These are phyloP conservation scores for Dryoscopus gambensis DNA, from an alignment of 2,113 vertebrate genomes.

Conservation along the genomic window DNA sequence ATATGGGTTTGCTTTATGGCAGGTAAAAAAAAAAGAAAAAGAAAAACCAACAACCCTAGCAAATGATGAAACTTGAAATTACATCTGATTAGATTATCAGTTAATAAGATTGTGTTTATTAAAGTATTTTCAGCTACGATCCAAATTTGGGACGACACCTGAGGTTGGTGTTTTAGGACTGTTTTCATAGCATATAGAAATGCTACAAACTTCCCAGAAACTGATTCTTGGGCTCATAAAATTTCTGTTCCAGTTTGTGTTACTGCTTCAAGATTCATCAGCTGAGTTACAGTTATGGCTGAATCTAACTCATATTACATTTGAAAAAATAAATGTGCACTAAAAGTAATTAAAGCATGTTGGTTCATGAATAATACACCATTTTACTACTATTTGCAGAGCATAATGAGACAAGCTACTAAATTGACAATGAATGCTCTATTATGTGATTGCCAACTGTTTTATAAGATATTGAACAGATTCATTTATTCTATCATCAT, in stretches of 20 bases:
- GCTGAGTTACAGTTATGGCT: slow-evolving; percentile 46
- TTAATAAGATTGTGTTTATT: slow-evolving; percentile 46
- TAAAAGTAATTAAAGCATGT: slow-evolving; percentile 75
- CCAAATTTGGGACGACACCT: neutral
- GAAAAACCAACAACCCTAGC: neutral
- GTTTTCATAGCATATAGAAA: neutral
- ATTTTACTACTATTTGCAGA: slow-evolving; percentile 72
- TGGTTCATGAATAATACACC: slow-evolving; percentile 78
- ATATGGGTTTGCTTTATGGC: slow-evolving; percentile 17
- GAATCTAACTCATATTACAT: slow-evolving; percentile 57
- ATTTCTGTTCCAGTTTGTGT: neutral
- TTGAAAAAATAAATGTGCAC: slow-evolving; percentile 72
- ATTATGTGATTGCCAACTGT: slow-evolving; percentile 78
- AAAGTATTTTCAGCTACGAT: neutral
- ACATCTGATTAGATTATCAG: slow-evolving; percentile 3
- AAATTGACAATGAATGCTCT: slow-evolving; percentile 70
- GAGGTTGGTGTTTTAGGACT: neutral
- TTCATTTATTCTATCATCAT: slow-evolving; percentile 73
- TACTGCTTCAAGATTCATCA: slow-evolving; percentile 24
- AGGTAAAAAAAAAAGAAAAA: neutral
- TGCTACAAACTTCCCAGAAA: neutral
- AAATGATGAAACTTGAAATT: slow-evolving; percentile 9
- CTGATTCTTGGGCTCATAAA: neutral
- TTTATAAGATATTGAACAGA: slow-evolving; percentile 76
- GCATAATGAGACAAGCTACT: slow-evolving; percentile 69